phyloP scores from a whole-genome alignment of 1,140 invertebrate genomes.

The Eumaeus atala region DNA sequence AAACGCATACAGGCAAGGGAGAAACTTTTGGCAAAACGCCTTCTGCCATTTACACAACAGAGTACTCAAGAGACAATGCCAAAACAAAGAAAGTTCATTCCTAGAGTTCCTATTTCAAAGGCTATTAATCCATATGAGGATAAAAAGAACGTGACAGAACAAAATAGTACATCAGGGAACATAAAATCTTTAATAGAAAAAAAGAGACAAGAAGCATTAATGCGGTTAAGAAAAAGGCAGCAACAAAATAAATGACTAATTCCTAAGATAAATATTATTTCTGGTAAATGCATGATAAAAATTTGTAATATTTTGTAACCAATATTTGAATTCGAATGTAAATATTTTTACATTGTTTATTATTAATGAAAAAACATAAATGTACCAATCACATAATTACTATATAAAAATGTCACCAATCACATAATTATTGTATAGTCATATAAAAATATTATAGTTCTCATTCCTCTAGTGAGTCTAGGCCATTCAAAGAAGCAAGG shows the following conservation, averaged over 20 bases:
- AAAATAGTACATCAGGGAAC: slow-evolving; percentile 19
- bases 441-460: too few species aligned
- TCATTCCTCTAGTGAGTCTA: too few species aligned
- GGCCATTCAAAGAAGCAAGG: too few species aligned
- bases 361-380: too few species aligned
- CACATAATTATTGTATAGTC: too few species aligned
- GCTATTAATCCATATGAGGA: slow-evolving; percentile 17
- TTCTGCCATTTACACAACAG: slow-evolving; percentile 45
- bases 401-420: too few species aligned
- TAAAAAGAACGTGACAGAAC: slow-evolving; percentile 8
- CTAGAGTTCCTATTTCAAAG: neutral
- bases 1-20: slow-evolving; percentile 60
- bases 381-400: too few species aligned
- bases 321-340: too few species aligned
- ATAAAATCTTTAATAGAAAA: slow-evolving; percentile 54
- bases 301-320: too few species aligned
- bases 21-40: slow-evolving; percentile 55
- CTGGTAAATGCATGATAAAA: too few species aligned
- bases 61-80: slow-evolving; percentile 14
- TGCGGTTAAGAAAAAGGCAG: slow-evolving; percentile 51
- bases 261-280: neutral
- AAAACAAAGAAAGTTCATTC: slow-evolving; percentile 11
- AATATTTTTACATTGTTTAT: too few species aligned
- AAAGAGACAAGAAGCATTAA: slow-evolving; percentile 62
- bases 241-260: slow-evolving; percentile 22